These are phyloP conservation scores for Columba livia DNA, from an alignment of 2,113 vertebrate genomes.

Conservation along the genomic window DNA sequence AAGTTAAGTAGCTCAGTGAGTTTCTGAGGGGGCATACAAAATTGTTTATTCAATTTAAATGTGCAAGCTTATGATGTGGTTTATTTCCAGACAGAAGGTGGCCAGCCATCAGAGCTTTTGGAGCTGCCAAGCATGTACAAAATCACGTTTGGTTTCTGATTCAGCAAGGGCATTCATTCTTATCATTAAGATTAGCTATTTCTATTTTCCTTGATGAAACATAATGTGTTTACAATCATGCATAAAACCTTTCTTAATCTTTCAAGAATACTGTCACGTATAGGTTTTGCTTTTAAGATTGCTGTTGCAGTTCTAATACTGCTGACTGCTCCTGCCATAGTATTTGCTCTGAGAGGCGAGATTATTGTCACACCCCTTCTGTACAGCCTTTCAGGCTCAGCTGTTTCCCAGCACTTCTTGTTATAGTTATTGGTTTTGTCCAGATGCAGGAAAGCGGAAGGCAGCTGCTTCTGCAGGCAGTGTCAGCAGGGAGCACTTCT, in stretches of 20 bases:
- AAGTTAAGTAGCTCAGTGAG: neutral
- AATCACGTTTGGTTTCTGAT: neutral
- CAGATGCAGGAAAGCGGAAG: conserved; percentile 12
- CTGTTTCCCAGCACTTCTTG: conserved; percentile 17
- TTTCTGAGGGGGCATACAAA: neutral
- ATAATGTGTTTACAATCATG: neutral
- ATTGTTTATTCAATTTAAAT: neutral
- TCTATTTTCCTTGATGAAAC: neutral
- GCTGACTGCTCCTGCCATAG: neutral
- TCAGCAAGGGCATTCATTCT: neutral
- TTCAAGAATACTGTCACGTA: neutral
- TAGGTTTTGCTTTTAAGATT: neutral
- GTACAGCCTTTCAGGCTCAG: neutral
- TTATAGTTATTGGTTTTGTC: neutral
- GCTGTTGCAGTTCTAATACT: neutral
- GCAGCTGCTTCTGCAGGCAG: conserved; percentile 27
- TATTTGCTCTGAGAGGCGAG: neutral
- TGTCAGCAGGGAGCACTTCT: conserved; percentile 43
- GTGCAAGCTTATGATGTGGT: neutral
- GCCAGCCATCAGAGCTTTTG: neutral
- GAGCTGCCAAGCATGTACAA: neutral
- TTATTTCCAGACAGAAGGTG: neutral
- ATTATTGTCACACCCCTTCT: neutral
- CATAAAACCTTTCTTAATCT: neutral
- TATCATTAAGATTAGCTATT: neutral